These are phyloP conservation scores for Allacma fusca DNA, from an alignment of 2,888 invertebrate genomes.

Conservation along the genomic window DNA sequence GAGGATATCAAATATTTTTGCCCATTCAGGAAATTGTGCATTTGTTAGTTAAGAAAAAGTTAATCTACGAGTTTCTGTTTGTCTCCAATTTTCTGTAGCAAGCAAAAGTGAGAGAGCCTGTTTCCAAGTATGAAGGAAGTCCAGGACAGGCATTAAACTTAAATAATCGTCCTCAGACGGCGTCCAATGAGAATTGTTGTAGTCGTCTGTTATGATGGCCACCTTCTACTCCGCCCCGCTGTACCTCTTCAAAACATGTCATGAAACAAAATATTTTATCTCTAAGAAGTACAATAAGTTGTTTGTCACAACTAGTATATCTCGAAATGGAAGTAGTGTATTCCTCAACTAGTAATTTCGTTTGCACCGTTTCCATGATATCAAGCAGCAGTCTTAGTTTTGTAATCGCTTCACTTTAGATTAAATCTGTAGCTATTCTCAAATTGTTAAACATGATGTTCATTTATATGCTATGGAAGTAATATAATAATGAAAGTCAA, in stretches of 20 bases:
- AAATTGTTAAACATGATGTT: no score
- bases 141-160: slow-evolving; percentile 55
- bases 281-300: slow-evolving; percentile 23
- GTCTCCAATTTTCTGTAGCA: slow-evolving; percentile 49
- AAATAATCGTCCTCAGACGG: slow-evolving; percentile 55
- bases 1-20: slow-evolving; percentile 63
- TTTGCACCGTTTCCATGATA: slow-evolving; percentile 7
- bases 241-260: slow-evolving; percentile 36
- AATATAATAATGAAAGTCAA: no score
- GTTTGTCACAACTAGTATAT: neutral
- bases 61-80: no score
- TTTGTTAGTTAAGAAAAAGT: no score
- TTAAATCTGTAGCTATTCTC: no score
- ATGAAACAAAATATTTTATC: neutral
- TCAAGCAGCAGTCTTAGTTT: neutral
- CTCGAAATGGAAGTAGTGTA: neutral
- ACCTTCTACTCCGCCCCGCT: slow-evolving; percentile 9
- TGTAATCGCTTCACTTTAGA: no score
- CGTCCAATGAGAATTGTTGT: slow-evolving; percentile 59
- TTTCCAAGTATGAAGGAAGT: slow-evolving; percentile 54
- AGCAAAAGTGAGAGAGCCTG: slow-evolving; percentile 59
- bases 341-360: neutral
- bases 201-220: slow-evolving; percentile 46
- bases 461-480: no score
- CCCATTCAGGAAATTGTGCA: no score